Evolutionary conservation across 1,140 invertebrate genomes (phyloP).

Genomic region (Aleiodes sp.): DNA sequence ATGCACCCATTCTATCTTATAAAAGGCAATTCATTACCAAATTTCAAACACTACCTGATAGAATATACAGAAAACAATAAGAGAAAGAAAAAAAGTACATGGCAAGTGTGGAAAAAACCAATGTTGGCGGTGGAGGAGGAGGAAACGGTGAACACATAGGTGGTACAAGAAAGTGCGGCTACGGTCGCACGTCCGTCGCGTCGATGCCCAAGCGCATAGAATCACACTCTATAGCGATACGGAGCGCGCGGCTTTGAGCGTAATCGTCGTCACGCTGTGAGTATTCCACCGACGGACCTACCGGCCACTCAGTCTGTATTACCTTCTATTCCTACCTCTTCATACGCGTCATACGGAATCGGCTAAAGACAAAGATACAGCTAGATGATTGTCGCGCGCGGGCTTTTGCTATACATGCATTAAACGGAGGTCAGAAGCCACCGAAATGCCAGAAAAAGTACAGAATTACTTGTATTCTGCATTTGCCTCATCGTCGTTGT

Average conservation of each 20-base stretch:
- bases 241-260: neutral
- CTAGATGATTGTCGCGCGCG: neutral
- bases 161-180: too few relatives aligned
- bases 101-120: neutral
- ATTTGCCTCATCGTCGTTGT: constrained; percentile 9
- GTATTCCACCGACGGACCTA: neutral
- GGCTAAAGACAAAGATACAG: neutral
- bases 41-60: too few relatives aligned
- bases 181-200: neutral
- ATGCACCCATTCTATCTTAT: neutral
- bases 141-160: neutral
- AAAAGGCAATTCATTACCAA: too few relatives aligned
- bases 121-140: neutral
- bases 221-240: neutral
- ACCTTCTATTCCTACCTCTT: neutral
- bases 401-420: neutral
- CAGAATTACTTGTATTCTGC: constrained; percentile 24
- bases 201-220: constrained; percentile 17
- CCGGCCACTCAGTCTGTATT: neutral
- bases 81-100: neutral
- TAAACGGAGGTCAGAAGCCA: constrained; percentile 27
- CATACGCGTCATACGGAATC: neutral
- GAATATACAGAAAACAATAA: too few relatives aligned
- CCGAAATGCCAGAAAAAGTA: constrained; percentile 34
- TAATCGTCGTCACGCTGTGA: constrained; percentile 15